Conservation (phyloP, 2,888 invertebrate genomes). For the Cephus sareptanus region DNA sequence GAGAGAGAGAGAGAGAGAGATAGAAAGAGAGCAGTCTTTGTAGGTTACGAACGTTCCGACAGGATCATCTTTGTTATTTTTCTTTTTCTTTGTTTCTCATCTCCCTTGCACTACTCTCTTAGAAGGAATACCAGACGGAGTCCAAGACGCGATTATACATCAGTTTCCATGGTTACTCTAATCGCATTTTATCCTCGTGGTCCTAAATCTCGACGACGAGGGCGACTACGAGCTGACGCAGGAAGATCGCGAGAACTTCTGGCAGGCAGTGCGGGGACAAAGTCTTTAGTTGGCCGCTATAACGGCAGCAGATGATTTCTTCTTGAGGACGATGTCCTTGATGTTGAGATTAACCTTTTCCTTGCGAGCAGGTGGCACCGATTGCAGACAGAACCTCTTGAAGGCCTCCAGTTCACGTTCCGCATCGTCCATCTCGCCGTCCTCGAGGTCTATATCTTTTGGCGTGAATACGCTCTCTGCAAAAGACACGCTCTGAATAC, state of each 20-base stretch:
- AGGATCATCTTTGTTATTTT: background rate
- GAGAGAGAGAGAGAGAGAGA: background rate
- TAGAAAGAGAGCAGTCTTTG: background rate
- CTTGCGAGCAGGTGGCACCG: slow-evolving; percentile 81
- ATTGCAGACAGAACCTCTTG: slow-evolving; percentile 87
- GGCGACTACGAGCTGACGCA: background rate
- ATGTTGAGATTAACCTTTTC: slow-evolving; percentile 84
- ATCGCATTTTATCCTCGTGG: background rate
- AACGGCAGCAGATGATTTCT: slow-evolving; percentile 65
- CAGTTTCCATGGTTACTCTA: background rate
- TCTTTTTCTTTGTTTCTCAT: background rate
- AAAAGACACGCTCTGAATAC: slow-evolving; percentile 61
- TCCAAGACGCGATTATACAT: background rate
- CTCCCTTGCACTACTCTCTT: background rate
- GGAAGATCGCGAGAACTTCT: background rate
- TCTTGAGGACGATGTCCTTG: slow-evolving; percentile 79
- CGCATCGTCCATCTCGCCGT: slow-evolving; percentile 81
- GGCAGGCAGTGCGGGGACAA: slow-evolving; percentile 15
- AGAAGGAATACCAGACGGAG: background rate
- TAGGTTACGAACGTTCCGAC: background rate
- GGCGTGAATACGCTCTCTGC: slow-evolving; percentile 81
- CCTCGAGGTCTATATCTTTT: slow-evolving; percentile 81
- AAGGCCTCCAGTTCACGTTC: slow-evolving; percentile 88
- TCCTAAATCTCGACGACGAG: background rate
- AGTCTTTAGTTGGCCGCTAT: slow-evolving; percentile 56